Evolutionary conservation across 2,797 vertebrate genomes (phyloP).

Genomic region (Microctenopoma lineatum): DNA sequence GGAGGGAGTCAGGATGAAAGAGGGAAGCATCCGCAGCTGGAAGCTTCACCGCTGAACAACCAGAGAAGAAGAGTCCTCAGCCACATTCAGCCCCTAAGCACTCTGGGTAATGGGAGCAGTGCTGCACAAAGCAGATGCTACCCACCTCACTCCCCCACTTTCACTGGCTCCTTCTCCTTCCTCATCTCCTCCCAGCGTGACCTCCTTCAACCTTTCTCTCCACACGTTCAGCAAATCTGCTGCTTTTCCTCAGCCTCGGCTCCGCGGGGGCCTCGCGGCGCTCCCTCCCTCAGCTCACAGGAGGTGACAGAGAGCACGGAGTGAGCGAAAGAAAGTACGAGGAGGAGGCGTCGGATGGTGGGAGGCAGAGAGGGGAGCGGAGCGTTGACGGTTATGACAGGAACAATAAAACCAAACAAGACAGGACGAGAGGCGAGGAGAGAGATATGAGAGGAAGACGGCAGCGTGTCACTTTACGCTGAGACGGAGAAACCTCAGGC

Average conservation of each 20-base stretch:
- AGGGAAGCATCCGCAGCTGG: too few species aligned
- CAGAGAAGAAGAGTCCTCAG: slow-evolving; percentile 3
- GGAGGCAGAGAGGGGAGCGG: neutral
- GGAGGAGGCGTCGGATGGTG: neutral
- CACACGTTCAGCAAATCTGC: neutral
- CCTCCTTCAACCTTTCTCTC: neutral
- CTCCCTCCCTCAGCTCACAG: slow-evolving; percentile 15
- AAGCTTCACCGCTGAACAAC: too few species aligned
- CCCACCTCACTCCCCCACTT: neutral
- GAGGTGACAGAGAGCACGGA: slow-evolving; percentile 34
- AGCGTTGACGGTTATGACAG: slow-evolving; percentile 26
- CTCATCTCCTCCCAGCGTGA: neutral
- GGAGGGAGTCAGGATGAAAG: too few species aligned
- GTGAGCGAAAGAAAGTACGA: neutral
- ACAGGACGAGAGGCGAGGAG: slow-evolving; percentile 18
- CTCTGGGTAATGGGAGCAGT: slow-evolving; percentile 57
- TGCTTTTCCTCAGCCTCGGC: neutral
- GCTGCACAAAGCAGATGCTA: slow-evolving; percentile 50
- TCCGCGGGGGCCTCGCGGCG: neutral
- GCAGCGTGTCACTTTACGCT: slow-evolving; percentile 2
- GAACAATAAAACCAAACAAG: slow-evolving; percentile 41
- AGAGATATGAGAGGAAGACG: slow-evolving; percentile 11
- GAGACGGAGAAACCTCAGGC: slow-evolving; percentile 21
- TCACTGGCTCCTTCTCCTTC: neutral
- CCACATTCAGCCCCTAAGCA: slow-evolving; percentile 29